Evolutionary conservation across 2,888 invertebrate genomes (phyloP).

Genomic region (Limnephilus rhombicus): DNA sequence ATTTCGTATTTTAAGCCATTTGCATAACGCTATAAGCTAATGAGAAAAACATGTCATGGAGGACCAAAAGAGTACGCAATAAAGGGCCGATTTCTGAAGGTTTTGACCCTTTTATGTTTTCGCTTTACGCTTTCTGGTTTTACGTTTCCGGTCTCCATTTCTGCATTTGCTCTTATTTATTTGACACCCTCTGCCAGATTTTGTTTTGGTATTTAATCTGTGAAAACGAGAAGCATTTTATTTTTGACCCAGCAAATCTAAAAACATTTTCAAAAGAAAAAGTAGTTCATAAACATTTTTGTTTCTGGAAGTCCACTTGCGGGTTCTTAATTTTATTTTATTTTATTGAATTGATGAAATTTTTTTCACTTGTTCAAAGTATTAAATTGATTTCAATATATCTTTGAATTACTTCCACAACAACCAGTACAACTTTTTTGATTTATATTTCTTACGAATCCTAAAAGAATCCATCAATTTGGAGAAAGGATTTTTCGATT

Average conservation of each 20-base stretch:
- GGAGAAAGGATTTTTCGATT: too few relatives aligned
- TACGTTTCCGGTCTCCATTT: constrained; percentile 13
- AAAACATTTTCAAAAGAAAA: too few relatives aligned
- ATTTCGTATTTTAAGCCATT: not conserved
- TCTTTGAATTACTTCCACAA: too few relatives aligned
- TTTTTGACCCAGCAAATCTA: not conserved
- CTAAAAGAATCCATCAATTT: too few relatives aligned
- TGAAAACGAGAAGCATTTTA: not conserved
- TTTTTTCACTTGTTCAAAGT: too few relatives aligned
- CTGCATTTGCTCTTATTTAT: not conserved
- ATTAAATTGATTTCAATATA: too few relatives aligned
- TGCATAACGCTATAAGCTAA: not conserved
- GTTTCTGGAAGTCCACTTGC: too few relatives aligned
- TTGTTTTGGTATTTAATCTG: not conserved
- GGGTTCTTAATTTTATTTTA: too few relatives aligned
- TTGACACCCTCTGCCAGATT: not conserved
- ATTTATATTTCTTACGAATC: too few relatives aligned
- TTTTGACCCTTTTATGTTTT: constrained; percentile 12
- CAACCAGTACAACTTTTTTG: too few relatives aligned
- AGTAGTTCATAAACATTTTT: too few relatives aligned
- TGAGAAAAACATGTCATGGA: not conserved
- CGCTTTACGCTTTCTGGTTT: constrained; percentile 2
- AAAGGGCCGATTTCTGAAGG: not conserved
- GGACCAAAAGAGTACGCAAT: not conserved
- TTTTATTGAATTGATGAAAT: too few relatives aligned